A percentile compares a stretch with the other conserved stretches of the same genome.
These are phyloP conservation scores for Trissonchulus sp. DNA, from an alignment of 2,888 invertebrate species.

Conservation along the genomic window DNA sequence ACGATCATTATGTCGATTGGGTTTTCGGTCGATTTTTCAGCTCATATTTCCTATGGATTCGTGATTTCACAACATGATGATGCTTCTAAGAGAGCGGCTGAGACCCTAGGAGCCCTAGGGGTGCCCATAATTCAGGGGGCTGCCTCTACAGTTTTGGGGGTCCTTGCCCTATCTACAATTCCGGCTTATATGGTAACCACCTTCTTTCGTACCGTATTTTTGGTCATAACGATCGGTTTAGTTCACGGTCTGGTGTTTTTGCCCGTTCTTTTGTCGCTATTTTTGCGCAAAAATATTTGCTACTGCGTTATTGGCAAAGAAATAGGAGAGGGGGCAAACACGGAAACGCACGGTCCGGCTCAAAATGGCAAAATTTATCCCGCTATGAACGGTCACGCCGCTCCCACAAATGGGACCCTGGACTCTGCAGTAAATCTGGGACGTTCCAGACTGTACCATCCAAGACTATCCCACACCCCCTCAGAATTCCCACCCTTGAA, in stretches of 20 bases:
- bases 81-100: slow-evolving; percentile 67
- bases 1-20: slow-evolving; percentile 95
- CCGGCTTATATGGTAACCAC: slow-evolving; percentile 90
- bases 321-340: too few species aligned
- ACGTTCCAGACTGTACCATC: too few species aligned
- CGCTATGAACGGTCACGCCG: too few species aligned
- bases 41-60: slow-evolving; percentile 60
- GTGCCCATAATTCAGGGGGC: slow-evolving; percentile 85
- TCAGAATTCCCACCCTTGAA: too few species aligned
- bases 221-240: slow-evolving; percentile 82
- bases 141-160: slow-evolving; percentile 79
- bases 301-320: too few species aligned
- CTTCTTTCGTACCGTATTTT: slow-evolving; percentile 92
- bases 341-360: too few species aligned
- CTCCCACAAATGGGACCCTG: too few species aligned
- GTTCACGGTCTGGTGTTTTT: slow-evolving; percentile 83
- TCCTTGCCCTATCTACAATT: slow-evolving; percentile 74
- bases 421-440: too few species aligned
- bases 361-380: too few species aligned
- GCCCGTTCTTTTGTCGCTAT: slow-evolving; percentile 60
- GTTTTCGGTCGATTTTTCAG: slow-evolving; percentile 90
- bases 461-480: too few species aligned
- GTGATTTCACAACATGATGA: slow-evolving; percentile 37
- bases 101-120: slow-evolving; percentile 78
- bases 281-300: slow-evolving; percentile 36